Conservation (phyloP, 2,888 invertebrate genomes). For the Taenaris catops region DNA sequence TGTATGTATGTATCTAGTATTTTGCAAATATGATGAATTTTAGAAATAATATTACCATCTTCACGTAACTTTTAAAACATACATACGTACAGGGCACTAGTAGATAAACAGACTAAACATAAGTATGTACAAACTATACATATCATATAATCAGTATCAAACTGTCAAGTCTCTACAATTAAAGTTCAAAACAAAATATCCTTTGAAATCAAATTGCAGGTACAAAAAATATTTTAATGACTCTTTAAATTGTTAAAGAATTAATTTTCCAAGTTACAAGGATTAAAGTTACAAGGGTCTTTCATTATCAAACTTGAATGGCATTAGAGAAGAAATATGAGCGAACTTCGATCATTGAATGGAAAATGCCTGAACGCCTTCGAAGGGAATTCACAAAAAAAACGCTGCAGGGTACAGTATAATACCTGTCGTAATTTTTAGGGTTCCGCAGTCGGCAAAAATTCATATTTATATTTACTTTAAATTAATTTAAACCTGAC, state of each 20-base stretch:
- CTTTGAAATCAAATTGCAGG: constrained; percentile 8
- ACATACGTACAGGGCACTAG: no score
- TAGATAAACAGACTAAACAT: no score
- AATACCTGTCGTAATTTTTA: constrained; percentile 2
- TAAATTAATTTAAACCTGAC: no score
- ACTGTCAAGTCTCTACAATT: no score
- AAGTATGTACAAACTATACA: no score
- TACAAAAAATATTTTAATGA: constrained; percentile 24
- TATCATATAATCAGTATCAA: no score
- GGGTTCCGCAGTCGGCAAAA: no score
- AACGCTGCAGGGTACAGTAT: constrained; percentile 24
- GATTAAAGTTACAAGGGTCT: constrained; percentile 57
- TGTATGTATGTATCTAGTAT: no score
- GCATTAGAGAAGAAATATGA: constrained; percentile 60
- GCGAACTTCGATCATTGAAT: constrained; percentile 59
- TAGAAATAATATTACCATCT: no score
- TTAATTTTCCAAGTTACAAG: constrained; percentile 51
- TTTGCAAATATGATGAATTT: no score
- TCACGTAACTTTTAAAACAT: no score
- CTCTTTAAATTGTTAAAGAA: constrained; percentile 43
- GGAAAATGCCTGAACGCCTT: constrained; percentile 40
- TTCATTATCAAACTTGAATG: constrained; percentile 63
- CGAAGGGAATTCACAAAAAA: constrained; percentile 38
- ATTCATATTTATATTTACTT: no score
- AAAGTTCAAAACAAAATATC: constrained; percentile 3